Conservation (phyloP, 2,113 vertebrate species). For the Himantopus leucocephalus region DNA sequence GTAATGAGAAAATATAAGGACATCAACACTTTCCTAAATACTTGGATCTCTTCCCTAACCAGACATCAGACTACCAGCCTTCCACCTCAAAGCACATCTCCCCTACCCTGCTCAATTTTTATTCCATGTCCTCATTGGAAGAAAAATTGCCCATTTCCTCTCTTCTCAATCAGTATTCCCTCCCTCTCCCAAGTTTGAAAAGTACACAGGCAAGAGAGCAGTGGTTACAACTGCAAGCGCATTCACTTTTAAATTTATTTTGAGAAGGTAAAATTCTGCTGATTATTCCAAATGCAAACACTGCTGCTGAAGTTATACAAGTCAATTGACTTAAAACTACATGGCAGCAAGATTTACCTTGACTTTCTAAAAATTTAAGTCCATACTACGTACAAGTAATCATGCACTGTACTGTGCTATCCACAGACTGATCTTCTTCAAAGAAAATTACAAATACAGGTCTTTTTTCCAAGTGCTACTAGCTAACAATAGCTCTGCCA, state of each 20-base stretch:
- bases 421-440: background rate
- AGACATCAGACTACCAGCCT: background rate
- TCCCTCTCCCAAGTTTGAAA: background rate
- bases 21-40: background rate
- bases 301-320: background rate
- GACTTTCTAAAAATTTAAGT: background rate
- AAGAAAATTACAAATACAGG: background rate
- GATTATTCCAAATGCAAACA: background rate
- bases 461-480: background rate
- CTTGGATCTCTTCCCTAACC: background rate
- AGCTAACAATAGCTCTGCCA: background rate
- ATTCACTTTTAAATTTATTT: background rate
- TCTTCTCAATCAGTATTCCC: background rate
- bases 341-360: background rate
- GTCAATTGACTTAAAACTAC: background rate
- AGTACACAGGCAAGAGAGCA: rapidly evolving
- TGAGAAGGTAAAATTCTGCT: background rate
- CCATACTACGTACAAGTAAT: background rate
- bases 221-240: background rate
- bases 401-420: background rate
- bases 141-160: background rate
- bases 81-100: background rate
- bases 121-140: background rate
- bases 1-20: background rate
- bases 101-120: background rate